A percentile compares a stretch with the other conserved stretches of the same genome.
These are phyloP conservation scores for Podocnemis expansa DNA, from an alignment of 2,113 vertebrate species.

Conservation along the genomic window DNA sequence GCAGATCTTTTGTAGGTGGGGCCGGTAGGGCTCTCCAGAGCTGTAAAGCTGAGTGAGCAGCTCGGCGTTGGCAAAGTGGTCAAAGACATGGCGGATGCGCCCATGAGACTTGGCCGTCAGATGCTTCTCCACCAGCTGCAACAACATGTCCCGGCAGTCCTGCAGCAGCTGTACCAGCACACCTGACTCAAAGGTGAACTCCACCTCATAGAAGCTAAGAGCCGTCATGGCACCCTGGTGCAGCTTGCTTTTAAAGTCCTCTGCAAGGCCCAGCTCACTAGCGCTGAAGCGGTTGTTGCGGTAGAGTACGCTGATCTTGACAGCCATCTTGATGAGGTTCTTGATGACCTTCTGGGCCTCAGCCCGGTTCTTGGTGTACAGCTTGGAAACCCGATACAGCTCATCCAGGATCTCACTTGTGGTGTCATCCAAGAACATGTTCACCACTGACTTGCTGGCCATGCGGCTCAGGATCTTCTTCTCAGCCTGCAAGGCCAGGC, in stretches of 20 bases:
- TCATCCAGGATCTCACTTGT: conserved; percentile 90
- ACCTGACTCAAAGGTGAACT: conserved; percentile 87
- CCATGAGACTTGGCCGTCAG: conserved; percentile 90
- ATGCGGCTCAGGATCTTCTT: conserved; percentile 91
- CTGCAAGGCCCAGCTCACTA: conserved; percentile 81
- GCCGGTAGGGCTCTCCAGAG: conserved; percentile 73
- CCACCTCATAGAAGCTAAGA: conserved; percentile 91
- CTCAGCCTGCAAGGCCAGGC: conserved; percentile 85
- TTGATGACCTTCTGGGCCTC: conserved; percentile 90
- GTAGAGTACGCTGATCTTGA: conserved; percentile 88
- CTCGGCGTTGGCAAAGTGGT: conserved; percentile 84
- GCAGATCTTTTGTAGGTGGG: conserved; percentile 85
- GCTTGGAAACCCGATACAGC: conserved; percentile 89
- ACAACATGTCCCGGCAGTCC: conserved; percentile 82
- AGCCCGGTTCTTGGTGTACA: conserved; percentile 79
- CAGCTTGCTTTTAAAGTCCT: conserved; percentile 87
- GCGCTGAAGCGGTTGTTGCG: conserved; percentile 82
- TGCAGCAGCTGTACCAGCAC: conserved; percentile 81
- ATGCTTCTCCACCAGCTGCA: conserved; percentile 85
- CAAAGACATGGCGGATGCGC: conserved; percentile 89
- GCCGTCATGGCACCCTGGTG: conserved; percentile 88
- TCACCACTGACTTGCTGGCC: conserved; percentile 85
- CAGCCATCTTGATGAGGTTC: conserved; percentile 88
- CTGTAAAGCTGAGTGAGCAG: conserved; percentile 86
- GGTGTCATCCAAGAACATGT: conserved; percentile 91